A percentile compares a stretch with the other conserved stretches of the same genome.
Conservation (phyloP, 2,113 vertebrate genomes). For the Apistogramma diplotaenia region DNA sequence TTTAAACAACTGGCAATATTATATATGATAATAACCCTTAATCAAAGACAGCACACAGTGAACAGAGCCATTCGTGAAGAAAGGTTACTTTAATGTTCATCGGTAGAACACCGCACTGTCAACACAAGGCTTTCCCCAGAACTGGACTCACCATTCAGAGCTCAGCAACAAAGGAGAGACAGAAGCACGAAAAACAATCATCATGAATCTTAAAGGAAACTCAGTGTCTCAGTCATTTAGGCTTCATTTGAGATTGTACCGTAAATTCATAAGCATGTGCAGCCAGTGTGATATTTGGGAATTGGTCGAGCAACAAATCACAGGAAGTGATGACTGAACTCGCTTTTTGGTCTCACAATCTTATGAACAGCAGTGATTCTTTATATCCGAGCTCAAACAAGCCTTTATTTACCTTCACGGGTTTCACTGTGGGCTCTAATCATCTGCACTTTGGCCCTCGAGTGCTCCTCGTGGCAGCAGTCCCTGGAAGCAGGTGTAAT, state of each 20-base stretch:
- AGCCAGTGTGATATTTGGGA: conserved; percentile 7
- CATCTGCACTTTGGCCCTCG: conserved; percentile 41
- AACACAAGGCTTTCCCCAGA: neutral
- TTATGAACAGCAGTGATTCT: neutral
- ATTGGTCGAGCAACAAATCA: neutral
- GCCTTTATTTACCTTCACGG: neutral
- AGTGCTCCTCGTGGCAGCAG: conserved; percentile 55
- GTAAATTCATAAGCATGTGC: neutral
- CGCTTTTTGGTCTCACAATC: conserved; percentile 23
- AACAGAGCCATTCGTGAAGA: neutral
- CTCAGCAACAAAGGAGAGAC: neutral
- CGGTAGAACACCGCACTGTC: neutral
- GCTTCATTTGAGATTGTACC: neutral
- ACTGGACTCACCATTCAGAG: neutral
- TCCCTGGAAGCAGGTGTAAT: conserved; percentile 83
- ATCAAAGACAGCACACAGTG: neutral
- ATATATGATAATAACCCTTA: neutral
- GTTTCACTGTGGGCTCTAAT: conserved; percentile 8
- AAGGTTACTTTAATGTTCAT: neutral
- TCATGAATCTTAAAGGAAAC: neutral
- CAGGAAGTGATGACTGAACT: neutral
- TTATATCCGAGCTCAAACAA: neutral
- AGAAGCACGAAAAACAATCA: neutral
- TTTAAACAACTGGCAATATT: neutral
- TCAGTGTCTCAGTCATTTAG: neutral